A percentile compares a stretch with the other conserved stretches of the same genome.
Evolutionary conservation across 2,113 vertebrate genomes (phyloP).

Genomic region (Vidua chalybeata): DNA sequence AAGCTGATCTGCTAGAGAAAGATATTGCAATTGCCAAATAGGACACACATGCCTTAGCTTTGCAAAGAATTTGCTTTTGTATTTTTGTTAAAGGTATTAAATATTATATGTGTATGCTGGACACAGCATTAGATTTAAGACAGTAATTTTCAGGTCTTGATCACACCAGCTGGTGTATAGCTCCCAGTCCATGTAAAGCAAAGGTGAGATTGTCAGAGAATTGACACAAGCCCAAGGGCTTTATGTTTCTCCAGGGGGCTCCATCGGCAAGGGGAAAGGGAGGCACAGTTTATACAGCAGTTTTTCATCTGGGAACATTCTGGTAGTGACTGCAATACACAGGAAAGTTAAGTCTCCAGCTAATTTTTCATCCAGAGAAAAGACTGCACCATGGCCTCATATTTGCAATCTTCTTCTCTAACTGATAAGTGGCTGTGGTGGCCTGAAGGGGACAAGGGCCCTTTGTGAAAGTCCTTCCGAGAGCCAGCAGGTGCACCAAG

Average conservation of each 20-base stretch:
- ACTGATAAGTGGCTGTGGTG: background rate
- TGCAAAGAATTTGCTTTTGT: constrained; percentile 24
- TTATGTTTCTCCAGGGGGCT: background rate
- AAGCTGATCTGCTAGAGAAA: constrained; percentile 20
- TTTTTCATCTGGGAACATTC: background rate
- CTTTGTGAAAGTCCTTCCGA: background rate
- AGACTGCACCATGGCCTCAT: background rate
- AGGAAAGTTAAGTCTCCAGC: background rate
- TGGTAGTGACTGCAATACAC: background rate
- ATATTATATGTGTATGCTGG: background rate
- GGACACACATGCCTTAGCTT: background rate
- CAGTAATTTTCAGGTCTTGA: constrained; percentile 15
- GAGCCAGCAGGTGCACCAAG: fast-evolving
- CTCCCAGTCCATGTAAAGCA: background rate
- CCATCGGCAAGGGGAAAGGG: background rate
- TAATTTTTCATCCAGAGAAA: background rate
- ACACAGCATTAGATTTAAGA: constrained; percentile 13
- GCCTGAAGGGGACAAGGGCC: background rate
- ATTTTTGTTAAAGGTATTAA: constrained; percentile 4
- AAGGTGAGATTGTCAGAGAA: background rate
- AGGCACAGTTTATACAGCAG: background rate
- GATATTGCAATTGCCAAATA: constrained; percentile 22
- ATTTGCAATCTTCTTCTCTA: background rate
- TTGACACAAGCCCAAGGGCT: background rate
- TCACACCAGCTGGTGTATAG: background rate